A percentile compares a stretch with the other conserved stretches of the same genome.
Evolutionary conservation across 35 echinoderm and acorn worm genomes (phyloP).

Genomic region (Diadema setosum): DNA sequence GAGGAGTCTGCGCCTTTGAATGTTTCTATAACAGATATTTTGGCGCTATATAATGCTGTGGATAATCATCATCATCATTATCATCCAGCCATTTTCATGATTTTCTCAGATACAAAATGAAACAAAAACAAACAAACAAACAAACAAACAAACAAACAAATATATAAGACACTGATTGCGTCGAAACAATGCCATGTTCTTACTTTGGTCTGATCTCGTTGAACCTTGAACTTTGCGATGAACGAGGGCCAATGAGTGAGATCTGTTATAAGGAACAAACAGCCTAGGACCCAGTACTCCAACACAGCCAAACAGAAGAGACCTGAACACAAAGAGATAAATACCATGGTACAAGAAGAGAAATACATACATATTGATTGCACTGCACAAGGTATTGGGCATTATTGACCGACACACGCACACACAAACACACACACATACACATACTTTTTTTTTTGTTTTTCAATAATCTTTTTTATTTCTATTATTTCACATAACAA

Average conservation of each 20-base stretch:
- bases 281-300: constrained; percentile 38
- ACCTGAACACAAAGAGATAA: not conserved
- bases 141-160: too few species aligned
- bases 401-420: too few species aligned
- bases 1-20: too few species aligned
- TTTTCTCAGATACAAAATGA: too few species aligned
- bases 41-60: too few species aligned
- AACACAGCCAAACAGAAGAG: not conserved
- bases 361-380: too few species aligned
- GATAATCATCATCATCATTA: not conserved
- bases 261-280: constrained; percentile 63
- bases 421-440: too few species aligned
- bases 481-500: too few species aligned
- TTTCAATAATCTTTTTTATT: too few species aligned
- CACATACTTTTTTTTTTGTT: too few species aligned
- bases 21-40: too few species aligned
- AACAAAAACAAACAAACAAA: not conserved
- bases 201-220: constrained; percentile 46
- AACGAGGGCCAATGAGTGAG: constrained; percentile 56
- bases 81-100: not conserved
- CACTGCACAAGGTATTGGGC: too few species aligned
- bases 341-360: not conserved
- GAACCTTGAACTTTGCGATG: constrained; percentile 62
- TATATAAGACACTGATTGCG: not conserved
- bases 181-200: not conserved